Evolutionary conservation across 35 echinoderm and acorn worm genomes (phyloP).

Genomic region (Ptychodera flava): DNA sequence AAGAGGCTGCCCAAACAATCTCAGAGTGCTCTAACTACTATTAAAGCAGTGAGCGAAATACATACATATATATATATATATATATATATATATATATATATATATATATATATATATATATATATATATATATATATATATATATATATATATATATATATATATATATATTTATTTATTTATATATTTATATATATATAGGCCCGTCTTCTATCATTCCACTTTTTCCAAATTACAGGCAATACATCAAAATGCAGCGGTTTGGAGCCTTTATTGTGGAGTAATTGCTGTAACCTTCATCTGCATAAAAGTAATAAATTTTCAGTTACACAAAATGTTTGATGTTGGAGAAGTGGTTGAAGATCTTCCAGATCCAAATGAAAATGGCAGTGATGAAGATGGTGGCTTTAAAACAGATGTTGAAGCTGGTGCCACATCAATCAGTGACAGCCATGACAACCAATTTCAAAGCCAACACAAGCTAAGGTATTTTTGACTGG

Average conservation of each 20-base stretch:
- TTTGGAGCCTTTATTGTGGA: slow-evolving; percentile 84
- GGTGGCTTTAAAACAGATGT: slow-evolving; percentile 29
- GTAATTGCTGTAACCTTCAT: slow-evolving; percentile 52
- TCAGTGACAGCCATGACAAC: slow-evolving; percentile 10
- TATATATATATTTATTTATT: no score
- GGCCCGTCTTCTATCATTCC: no score
- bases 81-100: no score
- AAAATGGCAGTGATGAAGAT: slow-evolving; percentile 51
- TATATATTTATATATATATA: no score
- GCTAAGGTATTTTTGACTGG: slow-evolving; percentile 8
- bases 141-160: no score
- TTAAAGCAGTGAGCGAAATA: no score
- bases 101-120: no score
- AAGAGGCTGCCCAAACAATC: no score
- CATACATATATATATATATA: no score
- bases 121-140: no score
- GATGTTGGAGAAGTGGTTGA: slow-evolving; percentile 72
- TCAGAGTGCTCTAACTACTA: no score
- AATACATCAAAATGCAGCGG: slow-evolving; percentile 42
- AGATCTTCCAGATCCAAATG: slow-evolving; percentile 28
- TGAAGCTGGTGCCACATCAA: slow-evolving; percentile 13
- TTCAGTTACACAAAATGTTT: slow-evolving; percentile 87
- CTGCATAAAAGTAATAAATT: slow-evolving; percentile 79
- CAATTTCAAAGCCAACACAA: slow-evolving; percentile 27
- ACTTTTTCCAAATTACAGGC: slow-evolving; percentile 48